Evolutionary conservation across 2,797 vertebrate species (phyloP).

Genomic region (Sebastes umbrosus): DNA sequence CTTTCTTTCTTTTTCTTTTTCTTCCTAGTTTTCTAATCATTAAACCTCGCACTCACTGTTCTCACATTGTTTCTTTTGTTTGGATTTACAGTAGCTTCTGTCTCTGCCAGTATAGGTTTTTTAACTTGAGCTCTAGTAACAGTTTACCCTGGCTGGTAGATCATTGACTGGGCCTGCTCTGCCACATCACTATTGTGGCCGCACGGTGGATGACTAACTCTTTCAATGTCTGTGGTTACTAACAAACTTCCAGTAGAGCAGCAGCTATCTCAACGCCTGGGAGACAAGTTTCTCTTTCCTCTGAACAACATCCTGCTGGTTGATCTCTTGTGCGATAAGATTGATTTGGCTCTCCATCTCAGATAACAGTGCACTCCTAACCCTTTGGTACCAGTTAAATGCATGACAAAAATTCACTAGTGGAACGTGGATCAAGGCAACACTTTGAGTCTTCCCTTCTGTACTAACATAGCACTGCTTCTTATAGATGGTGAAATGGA

Average conservation of each 20-base stretch:
- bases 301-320: constrained; percentile 41
- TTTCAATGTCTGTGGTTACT: constrained; percentile 92
- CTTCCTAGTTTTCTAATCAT: constrained; percentile 42
- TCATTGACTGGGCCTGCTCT: constrained; percentile 74
- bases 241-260: constrained; percentile 73
- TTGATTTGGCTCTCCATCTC: constrained; percentile 41
- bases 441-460: constrained; percentile 32
- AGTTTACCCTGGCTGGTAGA: constrained; percentile 67
- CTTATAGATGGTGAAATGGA: constrained; percentile 60
- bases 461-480: constrained; percentile 65
- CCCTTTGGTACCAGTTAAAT: constrained; percentile 38
- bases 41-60: constrained; percentile 16
- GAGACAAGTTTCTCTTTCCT: constrained; percentile 39
- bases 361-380: constrained; percentile 41
- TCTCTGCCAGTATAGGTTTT: constrained; percentile 73
- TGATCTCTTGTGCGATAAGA: constrained; percentile 46
- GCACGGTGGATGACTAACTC: constrained; percentile 77
- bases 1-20: constrained; percentile 44
- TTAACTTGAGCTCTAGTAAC: constrained; percentile 76
- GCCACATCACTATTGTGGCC: constrained; percentile 47
- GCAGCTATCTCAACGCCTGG: constrained; percentile 21
- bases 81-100: constrained; percentile 53
- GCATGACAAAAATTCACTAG: constrained; percentile 50
- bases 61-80: constrained; percentile 54
- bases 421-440: constrained; percentile 49